Percentiles rank a stretch among this genome's conserved stretches.
These are phyloP conservation scores for Platerodrilus igneus DNA, from an alignment of 2,888 invertebrate species.

Conservation along the genomic window DNA sequence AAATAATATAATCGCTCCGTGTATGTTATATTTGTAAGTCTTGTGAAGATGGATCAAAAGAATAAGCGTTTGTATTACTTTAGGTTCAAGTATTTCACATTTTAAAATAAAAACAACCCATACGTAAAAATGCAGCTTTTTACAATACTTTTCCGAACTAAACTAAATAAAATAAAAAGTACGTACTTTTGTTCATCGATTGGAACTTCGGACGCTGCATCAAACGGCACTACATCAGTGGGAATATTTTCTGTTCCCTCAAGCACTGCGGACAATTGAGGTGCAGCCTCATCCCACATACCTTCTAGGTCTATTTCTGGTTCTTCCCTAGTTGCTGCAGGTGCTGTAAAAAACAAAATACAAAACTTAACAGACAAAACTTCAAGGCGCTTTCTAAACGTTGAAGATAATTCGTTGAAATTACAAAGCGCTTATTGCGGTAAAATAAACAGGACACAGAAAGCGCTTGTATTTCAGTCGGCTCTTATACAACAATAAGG, in stretches of 20 bases:
- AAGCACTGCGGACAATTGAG: slow-evolving; percentile 40
- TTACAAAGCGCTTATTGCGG: slow-evolving; percentile 20
- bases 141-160: background rate
- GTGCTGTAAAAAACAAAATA: slow-evolving; percentile 24
- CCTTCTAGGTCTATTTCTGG: slow-evolving; percentile 42
- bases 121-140: slow-evolving; percentile 1
- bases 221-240: slow-evolving; percentile 71
- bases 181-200: slow-evolving; percentile 86
- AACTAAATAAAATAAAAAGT: slow-evolving; percentile 7
- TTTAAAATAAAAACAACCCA: background rate
- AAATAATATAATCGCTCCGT: no score
- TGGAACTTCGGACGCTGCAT: slow-evolving; percentile 76
- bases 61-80: no score
- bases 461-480: slow-evolving; percentile 5
- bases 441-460: slow-evolving; percentile 20
- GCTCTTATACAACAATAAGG: slow-evolving; percentile 4
- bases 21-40: no score
- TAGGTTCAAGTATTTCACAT: no score
- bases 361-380: slow-evolving; percentile 14
- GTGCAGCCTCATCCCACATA: slow-evolving; percentile 60
- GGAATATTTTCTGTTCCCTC: slow-evolving; percentile 56
- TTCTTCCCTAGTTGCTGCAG: slow-evolving; percentile 2
- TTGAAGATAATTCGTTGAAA: slow-evolving; percentile 22
- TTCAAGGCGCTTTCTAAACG: slow-evolving; percentile 15
- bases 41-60: no score